Conservation (phyloP, 2,113 vertebrate genomes). For the Otocyon megalotis region DNA sequence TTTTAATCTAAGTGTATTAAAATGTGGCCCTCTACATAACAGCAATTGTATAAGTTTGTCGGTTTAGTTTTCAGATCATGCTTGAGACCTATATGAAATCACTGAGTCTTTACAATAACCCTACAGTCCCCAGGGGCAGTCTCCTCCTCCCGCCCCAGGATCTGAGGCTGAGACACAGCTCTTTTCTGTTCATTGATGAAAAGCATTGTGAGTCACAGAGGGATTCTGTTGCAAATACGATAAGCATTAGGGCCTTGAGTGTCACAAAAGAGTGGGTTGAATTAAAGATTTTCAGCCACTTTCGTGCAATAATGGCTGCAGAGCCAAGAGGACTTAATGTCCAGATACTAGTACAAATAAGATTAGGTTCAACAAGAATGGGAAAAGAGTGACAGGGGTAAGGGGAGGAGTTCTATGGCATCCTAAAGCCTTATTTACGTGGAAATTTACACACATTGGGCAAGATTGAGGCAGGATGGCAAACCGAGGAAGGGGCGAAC, state of each 20-base stretch:
- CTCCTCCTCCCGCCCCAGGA: not conserved
- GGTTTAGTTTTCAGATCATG: not conserved
- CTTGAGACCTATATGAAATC: not conserved
- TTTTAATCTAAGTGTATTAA: constrained; percentile 8
- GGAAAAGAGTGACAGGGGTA: not conserved
- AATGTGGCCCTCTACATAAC: not conserved
- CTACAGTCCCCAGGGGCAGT: not conserved
- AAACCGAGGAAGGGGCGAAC: not conserved
- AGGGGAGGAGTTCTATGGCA: not conserved
- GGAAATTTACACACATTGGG: not conserved
- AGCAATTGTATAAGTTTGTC: not conserved
- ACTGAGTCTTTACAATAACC: constrained; percentile 3
- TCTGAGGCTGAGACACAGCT: not conserved
- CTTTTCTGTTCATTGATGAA: not conserved
- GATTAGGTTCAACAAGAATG: not conserved
- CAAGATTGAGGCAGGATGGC: not conserved
- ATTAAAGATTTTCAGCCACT: not conserved
- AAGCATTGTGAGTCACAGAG: not conserved
- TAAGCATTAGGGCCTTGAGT: not conserved
- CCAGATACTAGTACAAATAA: not conserved
- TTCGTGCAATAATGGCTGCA: not conserved
- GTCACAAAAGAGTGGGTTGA: not conserved
- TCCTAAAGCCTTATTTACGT: not conserved
- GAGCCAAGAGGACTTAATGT: not conserved
- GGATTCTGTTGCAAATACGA: constrained; percentile 11